Evolutionary conservation across 1,140 invertebrate genomes (phyloP), one percentile per base, ranked within the genome.

Genomic region (Asbolus verrucosus): DNA sequence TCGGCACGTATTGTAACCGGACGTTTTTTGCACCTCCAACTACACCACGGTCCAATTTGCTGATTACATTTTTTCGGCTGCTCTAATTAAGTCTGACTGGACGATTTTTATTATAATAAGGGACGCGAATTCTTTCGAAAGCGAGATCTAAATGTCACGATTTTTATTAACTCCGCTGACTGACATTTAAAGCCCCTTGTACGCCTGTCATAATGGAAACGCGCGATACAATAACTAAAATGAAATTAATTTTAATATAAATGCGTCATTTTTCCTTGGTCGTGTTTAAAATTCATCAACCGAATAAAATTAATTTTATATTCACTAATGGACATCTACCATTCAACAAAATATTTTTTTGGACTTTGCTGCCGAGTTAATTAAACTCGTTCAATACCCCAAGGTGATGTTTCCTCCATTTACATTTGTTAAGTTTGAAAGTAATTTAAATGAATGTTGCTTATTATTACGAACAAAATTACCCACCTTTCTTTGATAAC

Each of bases 221-320:
- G 19, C 19, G 14, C 11, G 46, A 54, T 54, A 54, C 46, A 54
- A 27, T 30, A 27, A 54, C 46, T 27, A 27, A n/a, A 54, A 54
- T 54, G 11, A 54, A 54, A 54, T 54, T 54, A 54, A 54, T 24
- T 19, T 21, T 54, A 14, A 54, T 54, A 21, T 54, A 21, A 54
- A 54, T 30, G 46, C 46, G 21, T 54, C 46, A 13, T 54, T 54
- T 54, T 54, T 54, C 21, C 46, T 54, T 54, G 9, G 21, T 8
- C 46, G 46, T 54, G 46, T 54, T 54, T 27, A 27, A 54, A 54
- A 13, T 54, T 54, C 21, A 54, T 21, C 43, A 50, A 50, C 8
- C 16, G 43, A 50, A 50, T 54, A 27, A 54, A 54, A 27, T 54
- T 54, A 54, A 54, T 54, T 54, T 54, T 54, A 54, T 54, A 11